Percentiles rank a stretch among this genome's conserved stretches.
These are phyloP conservation scores for Campopleginae sp. DNA, from an alignment of 2,888 invertebrate species.

Conservation along the genomic window DNA sequence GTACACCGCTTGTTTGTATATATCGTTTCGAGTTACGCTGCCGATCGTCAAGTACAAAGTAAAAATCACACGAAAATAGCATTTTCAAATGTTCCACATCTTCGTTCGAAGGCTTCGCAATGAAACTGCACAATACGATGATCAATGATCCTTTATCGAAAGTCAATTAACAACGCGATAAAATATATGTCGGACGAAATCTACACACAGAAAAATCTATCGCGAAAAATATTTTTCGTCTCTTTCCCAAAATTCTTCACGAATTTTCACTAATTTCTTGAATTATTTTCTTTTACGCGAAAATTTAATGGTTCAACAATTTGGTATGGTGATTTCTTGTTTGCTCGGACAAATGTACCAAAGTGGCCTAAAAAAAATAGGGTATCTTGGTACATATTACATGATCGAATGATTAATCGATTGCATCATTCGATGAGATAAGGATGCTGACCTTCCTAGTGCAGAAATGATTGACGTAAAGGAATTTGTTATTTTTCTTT, in stretches of 20 bases:
- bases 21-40: neutral
- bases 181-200: no score
- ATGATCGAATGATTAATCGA: neutral
- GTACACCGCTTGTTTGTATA: conserved; percentile 5
- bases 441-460: neutral
- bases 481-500: neutral
- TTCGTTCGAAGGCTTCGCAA: no score
- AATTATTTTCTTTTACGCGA: neutral
- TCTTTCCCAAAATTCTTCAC: no score
- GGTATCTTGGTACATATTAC: neutral
- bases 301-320: neutral
- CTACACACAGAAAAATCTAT: no score
- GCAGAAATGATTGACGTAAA: neutral
- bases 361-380: neutral
- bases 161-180: no score
- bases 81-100: neutral
- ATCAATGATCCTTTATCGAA: no score
- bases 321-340: neutral
- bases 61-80: neutral
- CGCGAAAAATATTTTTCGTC: no score
- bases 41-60: neutral
- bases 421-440: conserved; percentile 3
- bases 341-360: neutral
- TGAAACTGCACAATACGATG: no score
- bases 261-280: no score